Conservation (phyloP, 2,797 vertebrate genomes). For the Sebastolobus alascanus region DNA sequence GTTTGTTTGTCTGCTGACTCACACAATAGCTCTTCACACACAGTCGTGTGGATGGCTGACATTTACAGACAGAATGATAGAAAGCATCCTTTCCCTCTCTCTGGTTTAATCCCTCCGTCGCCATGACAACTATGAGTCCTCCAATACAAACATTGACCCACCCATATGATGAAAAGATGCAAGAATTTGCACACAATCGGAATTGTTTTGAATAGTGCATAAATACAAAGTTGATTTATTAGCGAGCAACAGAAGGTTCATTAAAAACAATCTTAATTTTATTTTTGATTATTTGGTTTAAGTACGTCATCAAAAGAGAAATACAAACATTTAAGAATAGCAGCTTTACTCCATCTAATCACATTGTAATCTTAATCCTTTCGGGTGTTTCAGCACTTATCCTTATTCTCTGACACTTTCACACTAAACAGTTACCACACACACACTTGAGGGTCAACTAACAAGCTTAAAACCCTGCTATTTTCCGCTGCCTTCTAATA, state of each 20-base stretch:
- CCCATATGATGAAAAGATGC: constrained; percentile 11
- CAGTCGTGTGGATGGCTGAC: constrained; percentile 33
- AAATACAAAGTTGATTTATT: not conserved
- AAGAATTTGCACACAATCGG: constrained; percentile 2
- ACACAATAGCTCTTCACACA: constrained; percentile 22
- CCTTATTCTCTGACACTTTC: not conserved
- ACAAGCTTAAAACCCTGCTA: not conserved
- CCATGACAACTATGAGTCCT: constrained; percentile 28
- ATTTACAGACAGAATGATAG: constrained; percentile 35
- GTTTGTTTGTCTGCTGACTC: constrained; percentile 51
- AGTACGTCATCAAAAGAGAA: not conserved
- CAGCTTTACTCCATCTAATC: not conserved
- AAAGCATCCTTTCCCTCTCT: constrained; percentile 31
- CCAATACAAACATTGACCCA: constrained; percentile 31
- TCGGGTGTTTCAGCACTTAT: too few species aligned
- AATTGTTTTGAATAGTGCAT: not conserved
- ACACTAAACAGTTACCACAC: not conserved
- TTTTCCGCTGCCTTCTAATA: not conserved
- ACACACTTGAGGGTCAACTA: not conserved
- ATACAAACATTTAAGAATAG: not conserved
- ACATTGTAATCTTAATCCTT: not conserved
- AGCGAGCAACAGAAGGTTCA: not conserved
- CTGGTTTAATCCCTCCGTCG: constrained; percentile 27
- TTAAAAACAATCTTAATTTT: not conserved
- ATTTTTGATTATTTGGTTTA: not conserved